Base-by-base conservation (phyloP, 2,888 invertebrate species). In the Acanthosepion pharaonis region DNA sequence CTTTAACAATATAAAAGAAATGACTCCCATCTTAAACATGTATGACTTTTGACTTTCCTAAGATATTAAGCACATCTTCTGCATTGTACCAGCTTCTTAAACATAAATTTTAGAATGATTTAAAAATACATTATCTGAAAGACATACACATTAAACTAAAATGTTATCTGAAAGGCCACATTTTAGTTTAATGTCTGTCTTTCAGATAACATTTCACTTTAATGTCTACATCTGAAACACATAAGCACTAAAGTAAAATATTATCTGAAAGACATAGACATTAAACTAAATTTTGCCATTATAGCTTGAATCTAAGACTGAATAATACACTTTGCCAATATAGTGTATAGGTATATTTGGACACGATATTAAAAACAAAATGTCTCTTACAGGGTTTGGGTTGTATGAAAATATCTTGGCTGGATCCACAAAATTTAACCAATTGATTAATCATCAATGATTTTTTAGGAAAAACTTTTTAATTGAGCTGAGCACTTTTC, bases 51-150 rank as follows among this genome's bases (percentile, higher is more conserved):
- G 33, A 78, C 18, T 9, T 78, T 78, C 33, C 33, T n/a, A 9
- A 23, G 59, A 59, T 59, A 59, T 20, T 23, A 23, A 78, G 78
- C 78, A 9, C n/a, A 78, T 11, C 33, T 15, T 33, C 15, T 78
- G n/a, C 78, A 78, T 23, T 78, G 78, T 78, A 78, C 78, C n/a
- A 78, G 78, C n/a, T 78, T 78, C n/a, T 78, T 78, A 78, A 78
- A 78, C 28, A 78, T 25, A 1, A 25, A 25, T 64, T 25, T 64
- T 5, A 64, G 28, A 64, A 64, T 23, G 28, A 25, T 25, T 64
- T 8, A 23, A 23, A 64, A 64, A 64, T 23, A 28, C 6, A 25
- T 64, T 64, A 6, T 25, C 23, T 64, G 64, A 64, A 64, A 23
- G 64, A 64, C 6, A 64, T 64, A 6, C 20, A 28, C 28, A 64